phyloP scores from a whole-genome alignment of 1,140 invertebrate species.

The Drosophila busckii region DNA sequence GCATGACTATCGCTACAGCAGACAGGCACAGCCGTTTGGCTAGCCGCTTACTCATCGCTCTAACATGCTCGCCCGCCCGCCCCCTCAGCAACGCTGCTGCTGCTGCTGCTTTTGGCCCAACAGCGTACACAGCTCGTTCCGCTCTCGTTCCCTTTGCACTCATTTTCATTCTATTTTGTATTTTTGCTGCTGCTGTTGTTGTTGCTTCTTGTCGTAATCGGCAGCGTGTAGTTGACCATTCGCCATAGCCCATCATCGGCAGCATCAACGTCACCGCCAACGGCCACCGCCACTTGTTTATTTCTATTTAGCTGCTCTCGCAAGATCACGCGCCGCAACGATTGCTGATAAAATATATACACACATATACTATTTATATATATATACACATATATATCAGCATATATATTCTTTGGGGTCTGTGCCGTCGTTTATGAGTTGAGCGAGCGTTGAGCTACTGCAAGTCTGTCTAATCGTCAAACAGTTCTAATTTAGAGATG shows the following conservation, averaged over 20 bases:
- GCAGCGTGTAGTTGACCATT: neutral
- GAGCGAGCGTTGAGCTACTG: too few relatives aligned
- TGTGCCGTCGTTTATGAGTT: neutral
- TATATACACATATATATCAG: too few relatives aligned
- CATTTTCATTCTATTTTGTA: neutral
- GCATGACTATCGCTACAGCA: constrained; percentile 65
- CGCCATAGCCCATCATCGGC: constrained; percentile 12
- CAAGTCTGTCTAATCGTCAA: constrained; percentile 17
- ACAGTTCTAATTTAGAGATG: constrained; percentile 26
- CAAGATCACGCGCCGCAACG: constrained; percentile 67
- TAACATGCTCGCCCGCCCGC: constrained; percentile 7
- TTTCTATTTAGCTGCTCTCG: constrained; percentile 54
- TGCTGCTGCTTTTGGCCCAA: neutral
- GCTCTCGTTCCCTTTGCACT: constrained; percentile 28
- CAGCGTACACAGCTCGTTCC: constrained; percentile 18
- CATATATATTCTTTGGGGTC: neutral
- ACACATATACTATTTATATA: too few relatives aligned
- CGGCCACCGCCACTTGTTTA: constrained; percentile 40
- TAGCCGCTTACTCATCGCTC: constrained; percentile 47
- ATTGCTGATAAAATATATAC: constrained; percentile 64
- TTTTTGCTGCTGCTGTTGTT: constrained; percentile 18
- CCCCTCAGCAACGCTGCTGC: neutral
- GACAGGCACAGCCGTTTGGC: constrained; percentile 27
- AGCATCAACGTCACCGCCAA: constrained; percentile 59
- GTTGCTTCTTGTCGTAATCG: neutral